These are phyloP conservation scores for Gallinago stenura DNA, from an alignment of 2,797 vertebrate genomes.

Conservation along the genomic window DNA sequence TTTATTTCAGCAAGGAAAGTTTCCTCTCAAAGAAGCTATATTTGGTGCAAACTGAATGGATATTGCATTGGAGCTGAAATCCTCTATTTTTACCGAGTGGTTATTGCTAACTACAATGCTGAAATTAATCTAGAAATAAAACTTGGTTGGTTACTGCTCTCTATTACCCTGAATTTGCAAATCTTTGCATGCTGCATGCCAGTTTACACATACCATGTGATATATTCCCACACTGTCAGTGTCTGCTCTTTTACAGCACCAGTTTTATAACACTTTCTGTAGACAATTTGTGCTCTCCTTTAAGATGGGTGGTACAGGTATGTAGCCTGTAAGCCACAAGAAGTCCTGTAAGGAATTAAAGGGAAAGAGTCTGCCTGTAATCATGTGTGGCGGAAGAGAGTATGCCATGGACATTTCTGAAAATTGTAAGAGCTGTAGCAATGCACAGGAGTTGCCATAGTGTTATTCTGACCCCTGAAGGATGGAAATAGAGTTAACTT, in stretches of 20 bases:
- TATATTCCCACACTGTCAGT: neutral
- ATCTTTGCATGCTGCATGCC: neutral
- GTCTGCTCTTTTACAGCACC: neutral
- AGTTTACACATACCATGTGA: neutral
- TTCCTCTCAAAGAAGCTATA: slow-evolving; percentile 41
- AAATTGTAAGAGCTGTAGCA: slow-evolving; percentile 62
- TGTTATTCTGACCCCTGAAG: slow-evolving; percentile 87
- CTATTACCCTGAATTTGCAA: slow-evolving; percentile 1
- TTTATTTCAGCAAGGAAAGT: slow-evolving; percentile 49
- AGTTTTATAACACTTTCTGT: slow-evolving; percentile 39
- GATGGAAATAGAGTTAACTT: slow-evolving; percentile 83
- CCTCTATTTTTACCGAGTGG: neutral
- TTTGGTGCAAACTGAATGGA: slow-evolving; percentile 40
- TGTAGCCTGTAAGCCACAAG: slow-evolving; percentile 12
- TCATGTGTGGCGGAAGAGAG: neutral
- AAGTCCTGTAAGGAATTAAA: slow-evolving; percentile 45
- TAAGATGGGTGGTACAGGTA: slow-evolving; percentile 1
- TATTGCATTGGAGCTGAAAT: neutral
- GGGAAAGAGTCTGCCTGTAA: neutral
- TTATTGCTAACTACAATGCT: neutral
- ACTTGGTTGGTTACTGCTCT: neutral
- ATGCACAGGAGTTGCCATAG: slow-evolving; percentile 73
- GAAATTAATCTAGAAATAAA: slow-evolving; percentile 1
- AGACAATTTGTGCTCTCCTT: neutral
- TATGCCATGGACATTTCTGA: slow-evolving; percentile 57